phyloP scores from a whole-genome alignment of 2,888 invertebrate genomes.

The Ashinkailepas kermadecensis region DNA sequence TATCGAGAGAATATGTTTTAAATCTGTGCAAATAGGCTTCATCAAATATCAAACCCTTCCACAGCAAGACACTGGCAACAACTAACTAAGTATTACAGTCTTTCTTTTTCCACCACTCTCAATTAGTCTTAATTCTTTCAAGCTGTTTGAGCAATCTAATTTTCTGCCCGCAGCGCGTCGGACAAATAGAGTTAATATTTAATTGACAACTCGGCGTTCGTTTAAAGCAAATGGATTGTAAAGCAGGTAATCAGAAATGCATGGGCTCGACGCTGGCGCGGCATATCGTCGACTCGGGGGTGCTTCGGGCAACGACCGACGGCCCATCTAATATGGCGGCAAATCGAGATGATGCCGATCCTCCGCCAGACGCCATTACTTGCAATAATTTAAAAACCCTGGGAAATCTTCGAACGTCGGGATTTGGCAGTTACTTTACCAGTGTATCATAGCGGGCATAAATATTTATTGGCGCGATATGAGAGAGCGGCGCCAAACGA shows the following conservation, averaged over 20 bases:
- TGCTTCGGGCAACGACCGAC: constrained; percentile 4
- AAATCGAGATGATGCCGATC: neutral
- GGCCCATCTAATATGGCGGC: constrained; percentile 14
- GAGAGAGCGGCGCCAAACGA: neutral
- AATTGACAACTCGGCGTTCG: constrained; percentile 13
- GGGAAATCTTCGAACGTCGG: neutral
- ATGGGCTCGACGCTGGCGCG: neutral
- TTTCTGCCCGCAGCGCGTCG: neutral
- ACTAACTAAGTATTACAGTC: neutral
- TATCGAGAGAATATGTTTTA: no score
- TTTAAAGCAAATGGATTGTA: constrained; percentile 17
- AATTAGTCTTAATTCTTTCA: constrained; percentile 5
- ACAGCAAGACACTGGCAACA: no score
- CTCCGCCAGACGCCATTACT: neutral
- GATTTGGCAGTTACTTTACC: constrained; percentile 5
- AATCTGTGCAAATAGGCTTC: no score
- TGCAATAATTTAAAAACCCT: constrained; percentile 19
- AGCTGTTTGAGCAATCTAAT: constrained; percentile 15
- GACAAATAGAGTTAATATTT: constrained; percentile 20
- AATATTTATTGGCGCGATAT: constrained; percentile 14
- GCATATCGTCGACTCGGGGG: neutral
- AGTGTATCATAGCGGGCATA: constrained; percentile 9
- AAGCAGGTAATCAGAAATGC: constrained; percentile 21
- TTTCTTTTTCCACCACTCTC: neutral
- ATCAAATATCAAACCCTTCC: no score